phyloP scores from a whole-genome alignment of 2,888 invertebrate genomes.

The Celastrina argiolus region DNA sequence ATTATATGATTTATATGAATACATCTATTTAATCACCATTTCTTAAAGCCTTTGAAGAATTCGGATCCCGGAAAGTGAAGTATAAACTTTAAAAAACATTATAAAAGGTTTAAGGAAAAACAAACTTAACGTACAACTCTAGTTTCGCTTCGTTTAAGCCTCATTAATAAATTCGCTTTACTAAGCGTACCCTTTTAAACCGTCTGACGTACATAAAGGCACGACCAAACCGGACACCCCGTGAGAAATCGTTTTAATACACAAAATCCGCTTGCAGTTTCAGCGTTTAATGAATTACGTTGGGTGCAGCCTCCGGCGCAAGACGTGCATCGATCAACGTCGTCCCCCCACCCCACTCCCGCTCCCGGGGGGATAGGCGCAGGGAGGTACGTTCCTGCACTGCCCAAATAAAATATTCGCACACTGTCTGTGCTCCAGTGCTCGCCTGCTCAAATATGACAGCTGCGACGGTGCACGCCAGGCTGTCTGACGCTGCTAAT shows the following conservation, averaged over 20 bases:
- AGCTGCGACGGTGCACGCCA: conserved; percentile 46
- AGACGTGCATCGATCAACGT: conserved; percentile 82
- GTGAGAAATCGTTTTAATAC: conserved; percentile 77
- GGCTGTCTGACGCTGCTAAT: conserved; percentile 29
- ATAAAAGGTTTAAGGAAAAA: neutral
- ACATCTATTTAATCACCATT: too few species aligned
- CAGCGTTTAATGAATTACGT: conserved; percentile 78
- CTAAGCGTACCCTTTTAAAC: conserved; percentile 53
- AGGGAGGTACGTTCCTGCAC: conserved; percentile 58
- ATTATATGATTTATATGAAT: too few species aligned
- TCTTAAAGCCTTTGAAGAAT: too few species aligned
- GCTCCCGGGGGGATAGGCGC: conserved; percentile 54
- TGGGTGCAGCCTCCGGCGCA: conserved; percentile 79
- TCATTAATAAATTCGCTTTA: conserved; percentile 61
- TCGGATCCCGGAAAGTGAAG: too few species aligned
- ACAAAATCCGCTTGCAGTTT: conserved; percentile 77
- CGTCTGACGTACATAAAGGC: conserved; percentile 51
- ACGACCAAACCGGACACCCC: conserved; percentile 65
- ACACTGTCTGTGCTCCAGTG: conserved; percentile 54
- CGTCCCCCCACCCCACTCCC: conserved; percentile 51
- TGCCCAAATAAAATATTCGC: conserved; percentile 77
- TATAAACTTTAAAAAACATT: neutral
- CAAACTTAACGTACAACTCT: conserved; percentile 22
- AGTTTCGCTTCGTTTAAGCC: conserved; percentile 44
- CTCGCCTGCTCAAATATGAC: conserved; percentile 61